phyloP scores from a whole-genome alignment of 2,888 invertebrate species.

The Drosophila engyochracea region DNA sequence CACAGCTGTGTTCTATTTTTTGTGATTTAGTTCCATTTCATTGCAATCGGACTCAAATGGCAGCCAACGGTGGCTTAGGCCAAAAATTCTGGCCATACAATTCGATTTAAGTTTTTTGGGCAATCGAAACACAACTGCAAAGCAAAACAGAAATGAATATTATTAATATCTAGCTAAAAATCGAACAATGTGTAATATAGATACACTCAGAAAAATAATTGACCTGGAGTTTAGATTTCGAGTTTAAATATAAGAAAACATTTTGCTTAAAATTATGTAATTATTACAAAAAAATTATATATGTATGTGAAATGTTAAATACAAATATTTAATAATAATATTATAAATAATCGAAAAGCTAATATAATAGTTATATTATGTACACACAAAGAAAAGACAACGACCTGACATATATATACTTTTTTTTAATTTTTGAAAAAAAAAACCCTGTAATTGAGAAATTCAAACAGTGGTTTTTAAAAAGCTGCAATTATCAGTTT shows the following conservation, averaged over 20 bases:
- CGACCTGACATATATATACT: accelerated
- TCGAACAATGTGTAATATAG: neutral
- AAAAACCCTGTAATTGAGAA: accelerated
- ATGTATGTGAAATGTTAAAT: neutral
- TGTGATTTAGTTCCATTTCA: slow-evolving; percentile 10
- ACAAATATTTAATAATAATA: neutral
- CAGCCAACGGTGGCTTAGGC: too few relatives aligned
- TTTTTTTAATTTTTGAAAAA: neutral
- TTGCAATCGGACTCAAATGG: neutral
- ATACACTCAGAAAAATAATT: neutral
- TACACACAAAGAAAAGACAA: neutral
- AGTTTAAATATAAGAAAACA: neutral
- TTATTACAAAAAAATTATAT: neutral
- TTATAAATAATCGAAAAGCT: neutral
- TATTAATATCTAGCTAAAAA: neutral
- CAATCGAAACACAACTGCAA: neutral
- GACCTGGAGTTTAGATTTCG: neutral
- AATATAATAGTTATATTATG: neutral
- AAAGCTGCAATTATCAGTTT: neutral
- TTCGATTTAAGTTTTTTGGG: neutral
- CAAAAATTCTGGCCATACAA: neutral
- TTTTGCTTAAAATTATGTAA: neutral
- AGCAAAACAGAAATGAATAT: neutral
- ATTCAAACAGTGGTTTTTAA: neutral
- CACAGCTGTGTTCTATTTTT: neutral